These are phyloP conservation scores for Volucella inflata DNA, from an alignment of 2,888 invertebrate species.

Conservation along the genomic window DNA sequence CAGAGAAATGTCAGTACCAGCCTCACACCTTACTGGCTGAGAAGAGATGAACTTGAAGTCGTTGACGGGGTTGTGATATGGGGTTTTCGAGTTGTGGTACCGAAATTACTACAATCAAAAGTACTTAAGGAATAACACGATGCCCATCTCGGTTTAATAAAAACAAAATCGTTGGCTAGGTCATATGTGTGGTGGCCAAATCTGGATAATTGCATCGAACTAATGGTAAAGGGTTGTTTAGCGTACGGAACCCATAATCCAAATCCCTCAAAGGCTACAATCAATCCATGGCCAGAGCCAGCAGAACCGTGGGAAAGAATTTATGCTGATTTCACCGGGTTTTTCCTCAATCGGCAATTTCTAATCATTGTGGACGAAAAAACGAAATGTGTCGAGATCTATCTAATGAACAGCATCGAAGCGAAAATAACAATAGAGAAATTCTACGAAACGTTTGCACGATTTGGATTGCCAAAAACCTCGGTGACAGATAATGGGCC, in stretches of 20 bases:
- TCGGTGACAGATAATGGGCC: constrained; percentile 30
- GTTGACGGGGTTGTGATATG: not conserved
- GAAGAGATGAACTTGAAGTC: constrained; percentile 5
- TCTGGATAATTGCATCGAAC: not conserved
- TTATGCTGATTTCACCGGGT: too few species aligned
- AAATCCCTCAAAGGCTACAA: too few species aligned
- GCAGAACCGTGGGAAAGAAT: too few species aligned
- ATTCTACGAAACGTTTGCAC: constrained; percentile 18
- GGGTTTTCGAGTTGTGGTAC: constrained; percentile 36
- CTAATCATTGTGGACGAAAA: not conserved
- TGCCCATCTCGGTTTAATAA: constrained; percentile 11
- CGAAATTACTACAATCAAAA: not conserved
- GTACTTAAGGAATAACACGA: constrained; percentile 18
- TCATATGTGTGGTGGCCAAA: too few species aligned
- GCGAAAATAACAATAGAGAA: too few species aligned
- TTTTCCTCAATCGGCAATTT: too few species aligned
- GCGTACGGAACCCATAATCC: too few species aligned
- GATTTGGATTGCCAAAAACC: constrained; percentile 26
- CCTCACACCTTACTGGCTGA: constrained; percentile 15
- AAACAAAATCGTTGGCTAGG: too few species aligned
- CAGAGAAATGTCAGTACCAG: not conserved
- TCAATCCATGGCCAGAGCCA: constrained; percentile 10
- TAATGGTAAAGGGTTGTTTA: constrained; percentile 12
- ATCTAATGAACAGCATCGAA: constrained; percentile 19
- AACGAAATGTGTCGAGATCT: constrained; percentile 11